Base-by-base conservation (phyloP, 2,888 invertebrate genomes). In the Pollenia angustigena region DNA sequence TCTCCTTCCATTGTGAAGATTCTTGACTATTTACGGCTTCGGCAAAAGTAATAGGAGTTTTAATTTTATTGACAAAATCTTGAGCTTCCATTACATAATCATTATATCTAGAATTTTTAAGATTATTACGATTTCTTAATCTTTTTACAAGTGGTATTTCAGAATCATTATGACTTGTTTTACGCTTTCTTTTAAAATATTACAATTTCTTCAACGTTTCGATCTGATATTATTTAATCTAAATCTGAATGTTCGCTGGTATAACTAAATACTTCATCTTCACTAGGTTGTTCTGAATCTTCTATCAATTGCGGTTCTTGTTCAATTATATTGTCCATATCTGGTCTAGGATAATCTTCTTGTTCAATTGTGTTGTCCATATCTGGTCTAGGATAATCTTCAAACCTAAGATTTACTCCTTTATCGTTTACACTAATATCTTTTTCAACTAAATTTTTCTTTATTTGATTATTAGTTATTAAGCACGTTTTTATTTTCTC, bases 81-180 rank as follows among this genome's bases (percentile, higher is more conserved):
- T 66, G 16, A 12, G 10, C 32, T 10, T 18, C 12, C 62, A 68
- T 64, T 44, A 64, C 62, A 44, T n/a, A 64, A n/a, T 64, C 44
- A 44, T 44, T 14, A 68, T 44, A 50, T 32, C 7, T 9, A 6
- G 32, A 68, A 68, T 14, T 68, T 44, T 14, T 60, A 42, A 18
- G 3, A 18, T 64, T 10, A 18, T 18, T 18, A 18, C 62, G 62
- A 18, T 64, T 18, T 64, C 16, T 64, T 46, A 64, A 64, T 4
- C 44, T 11, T 11, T 46, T 64, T 6, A 14, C 46, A 11, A 44
- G 44, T 46, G 64, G 44, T 54, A 54, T 16, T 54, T 54, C 54
- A 16, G 9, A 54, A 54, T 54, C 54, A 2, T 32, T 32, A 4
- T 32, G 32, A 32, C 32, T 32, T 32, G 32, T 4, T 32, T n/a